Evolutionary conservation across 2,888 invertebrate species (phyloP), one percentile per base, ranked within the genome.

Genomic region (Anthrax anthrax): DNA sequence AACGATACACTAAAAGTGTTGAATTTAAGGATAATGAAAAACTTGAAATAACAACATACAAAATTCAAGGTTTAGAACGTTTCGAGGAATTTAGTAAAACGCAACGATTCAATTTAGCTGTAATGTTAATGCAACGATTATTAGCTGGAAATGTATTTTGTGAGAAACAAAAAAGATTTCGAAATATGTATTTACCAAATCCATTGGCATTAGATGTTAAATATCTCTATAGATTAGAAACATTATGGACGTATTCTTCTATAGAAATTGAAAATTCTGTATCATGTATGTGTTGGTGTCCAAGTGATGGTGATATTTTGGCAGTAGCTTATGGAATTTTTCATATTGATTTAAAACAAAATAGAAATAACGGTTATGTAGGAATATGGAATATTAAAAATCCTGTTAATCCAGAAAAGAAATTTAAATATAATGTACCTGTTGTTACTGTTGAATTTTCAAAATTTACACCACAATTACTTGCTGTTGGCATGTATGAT

Each of bases 331-430:
- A 88, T 58, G 86, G 84, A 1, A 75, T 78, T 56, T 79, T 75
- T 53, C 72, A 71, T 32, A 78, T 75, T 57, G 69, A 71, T 1
- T 55, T 63, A 1, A 57, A 57, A 23, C 48, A 47, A 9, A 74
- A 77, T 27, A 63, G 67, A 1, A 66, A 66, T n/a, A 63, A 63
- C 2, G 88, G 89, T 0, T 58, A 80, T 36, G 72, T 88, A 2
- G 75, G 80, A 54, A 64, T 87, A 47, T 89, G 89, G 89, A 84
- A 80, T 57, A 79, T 81, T 2, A 82, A 89, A 64, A 88, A 87
- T 63, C 86, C 86, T 0, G 74, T 76, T 14, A 77, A 80, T 58
- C 87, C 87, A 0, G 87, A 86, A 61, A 72, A 83, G 50, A 59
- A 72, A 8, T 85, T 80, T 56, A 56, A 64, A 4, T 85, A 84